Conservation (phyloP, 2,113 vertebrate species). For the Tychaedon coryphoeus region DNA sequence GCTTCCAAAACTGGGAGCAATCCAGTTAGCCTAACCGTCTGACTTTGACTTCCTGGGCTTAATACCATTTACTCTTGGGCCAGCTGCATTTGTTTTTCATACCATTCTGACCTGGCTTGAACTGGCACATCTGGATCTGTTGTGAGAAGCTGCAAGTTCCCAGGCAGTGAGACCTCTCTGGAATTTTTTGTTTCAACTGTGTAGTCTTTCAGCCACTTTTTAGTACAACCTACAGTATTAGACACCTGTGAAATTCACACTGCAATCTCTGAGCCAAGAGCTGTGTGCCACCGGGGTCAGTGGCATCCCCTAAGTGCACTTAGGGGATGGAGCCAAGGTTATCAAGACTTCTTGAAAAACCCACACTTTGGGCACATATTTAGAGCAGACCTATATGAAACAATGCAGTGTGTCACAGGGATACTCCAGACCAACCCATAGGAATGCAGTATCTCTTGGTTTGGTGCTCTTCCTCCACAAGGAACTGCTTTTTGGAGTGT, state of each 20-base stretch:
- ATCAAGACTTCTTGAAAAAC: background rate
- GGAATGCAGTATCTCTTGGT: background rate
- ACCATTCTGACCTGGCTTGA: slow-evolving; percentile 15
- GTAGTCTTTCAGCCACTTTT: background rate
- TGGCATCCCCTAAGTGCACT: background rate
- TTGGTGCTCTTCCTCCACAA: background rate
- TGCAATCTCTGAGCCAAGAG: background rate
- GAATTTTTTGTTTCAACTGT: background rate
- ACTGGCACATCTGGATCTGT: background rate
- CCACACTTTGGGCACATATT: background rate
- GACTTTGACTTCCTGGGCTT: background rate
- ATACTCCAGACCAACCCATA: fast-evolving
- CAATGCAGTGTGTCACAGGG: background rate
- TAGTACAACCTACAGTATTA: background rate
- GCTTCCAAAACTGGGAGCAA: background rate
- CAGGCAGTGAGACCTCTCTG: background rate
- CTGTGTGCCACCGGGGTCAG: background rate
- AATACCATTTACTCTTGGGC: background rate
- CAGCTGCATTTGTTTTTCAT: background rate
- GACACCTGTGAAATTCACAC: background rate
- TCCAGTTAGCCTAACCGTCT: background rate
- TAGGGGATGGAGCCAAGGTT: background rate
- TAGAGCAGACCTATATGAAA: background rate
- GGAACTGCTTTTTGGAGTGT: background rate
- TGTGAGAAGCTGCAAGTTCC: background rate